Percentiles rank a stretch among this genome's conserved stretches.
These are phyloP conservation scores for Hylomyscus alleni DNA, from an alignment of 2,797 vertebrate species.

Conservation along the genomic window DNA sequence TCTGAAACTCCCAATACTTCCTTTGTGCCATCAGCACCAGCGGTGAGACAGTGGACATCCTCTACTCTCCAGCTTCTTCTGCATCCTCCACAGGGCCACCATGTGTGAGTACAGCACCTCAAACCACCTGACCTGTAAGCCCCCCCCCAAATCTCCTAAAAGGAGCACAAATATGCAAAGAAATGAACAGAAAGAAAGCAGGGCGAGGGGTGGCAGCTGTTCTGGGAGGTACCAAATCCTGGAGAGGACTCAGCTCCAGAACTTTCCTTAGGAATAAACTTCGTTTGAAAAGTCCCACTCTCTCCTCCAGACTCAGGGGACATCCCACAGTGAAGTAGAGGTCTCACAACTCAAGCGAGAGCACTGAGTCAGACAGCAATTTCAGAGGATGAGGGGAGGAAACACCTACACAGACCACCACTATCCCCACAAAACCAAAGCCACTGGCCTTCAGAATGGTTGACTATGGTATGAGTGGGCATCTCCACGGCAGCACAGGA, in stretches of 20 bases:
- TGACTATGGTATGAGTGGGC: no score
- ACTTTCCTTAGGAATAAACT: background rate
- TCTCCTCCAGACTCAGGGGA: background rate
- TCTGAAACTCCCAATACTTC: background rate
- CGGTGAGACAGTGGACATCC: background rate
- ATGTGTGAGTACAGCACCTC: background rate
- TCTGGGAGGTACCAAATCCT: background rate
- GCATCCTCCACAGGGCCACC: rapidly evolving
- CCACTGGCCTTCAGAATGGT: background rate
- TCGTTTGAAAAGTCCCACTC: background rate
- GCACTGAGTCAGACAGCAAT: background rate
- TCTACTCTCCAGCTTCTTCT: background rate
- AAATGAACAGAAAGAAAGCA: background rate
- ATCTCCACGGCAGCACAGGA: background rate
- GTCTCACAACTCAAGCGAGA: background rate
- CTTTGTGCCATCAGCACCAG: background rate
- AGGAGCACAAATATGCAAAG: background rate
- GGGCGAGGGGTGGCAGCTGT: background rate
- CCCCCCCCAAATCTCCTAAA: background rate
- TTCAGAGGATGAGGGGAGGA: background rate
- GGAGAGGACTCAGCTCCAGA: background rate
- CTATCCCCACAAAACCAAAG: background rate
- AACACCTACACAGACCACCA: background rate
- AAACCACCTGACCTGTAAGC: background rate
- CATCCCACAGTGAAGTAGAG: background rate